These are phyloP conservation scores for Pseudanteris insignis DNA, from an alignment of 2,888 invertebrate species.

Conservation along the genomic window DNA sequence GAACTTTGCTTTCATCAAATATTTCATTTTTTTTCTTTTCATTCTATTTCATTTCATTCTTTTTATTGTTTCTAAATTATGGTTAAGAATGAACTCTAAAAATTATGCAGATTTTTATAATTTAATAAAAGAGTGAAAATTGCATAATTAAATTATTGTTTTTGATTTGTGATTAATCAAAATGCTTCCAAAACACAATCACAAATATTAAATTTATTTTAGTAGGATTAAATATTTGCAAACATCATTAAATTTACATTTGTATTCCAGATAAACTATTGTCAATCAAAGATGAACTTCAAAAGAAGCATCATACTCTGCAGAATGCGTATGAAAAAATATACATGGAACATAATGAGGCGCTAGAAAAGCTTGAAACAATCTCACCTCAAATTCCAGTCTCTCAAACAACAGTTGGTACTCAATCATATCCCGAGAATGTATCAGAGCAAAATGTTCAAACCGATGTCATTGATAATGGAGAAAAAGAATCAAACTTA, in stretches of 20 bases:
- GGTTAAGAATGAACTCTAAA: no score
- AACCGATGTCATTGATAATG: constrained; percentile 13
- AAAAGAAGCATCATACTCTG: constrained; percentile 69
- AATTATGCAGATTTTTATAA: no score
- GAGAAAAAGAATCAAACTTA: not conserved
- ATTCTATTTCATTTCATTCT: no score
- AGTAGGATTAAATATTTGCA: no score
- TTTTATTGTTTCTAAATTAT: no score
- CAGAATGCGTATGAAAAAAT: constrained; percentile 69
- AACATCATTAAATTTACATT: not conserved
- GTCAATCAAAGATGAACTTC: constrained; percentile 65
- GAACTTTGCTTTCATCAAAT: no score
- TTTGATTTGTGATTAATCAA: no score
- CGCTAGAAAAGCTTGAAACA: constrained; percentile 54
- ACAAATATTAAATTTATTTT: no score
- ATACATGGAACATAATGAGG: constrained; percentile 61
- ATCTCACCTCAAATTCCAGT: constrained; percentile 25
- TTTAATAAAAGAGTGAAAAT: no score
- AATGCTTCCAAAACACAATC: no score
- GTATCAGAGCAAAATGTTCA: constrained; percentile 21
- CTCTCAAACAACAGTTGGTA: constrained; percentile 16
- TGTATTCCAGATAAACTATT: constrained; percentile 59
- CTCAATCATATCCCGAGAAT: constrained; percentile 9
- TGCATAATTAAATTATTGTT: no score
- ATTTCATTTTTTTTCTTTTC: no score